phyloP scores from a whole-genome alignment of 2,113 vertebrate genomes.

The Kryptolebias marmoratus region DNA sequence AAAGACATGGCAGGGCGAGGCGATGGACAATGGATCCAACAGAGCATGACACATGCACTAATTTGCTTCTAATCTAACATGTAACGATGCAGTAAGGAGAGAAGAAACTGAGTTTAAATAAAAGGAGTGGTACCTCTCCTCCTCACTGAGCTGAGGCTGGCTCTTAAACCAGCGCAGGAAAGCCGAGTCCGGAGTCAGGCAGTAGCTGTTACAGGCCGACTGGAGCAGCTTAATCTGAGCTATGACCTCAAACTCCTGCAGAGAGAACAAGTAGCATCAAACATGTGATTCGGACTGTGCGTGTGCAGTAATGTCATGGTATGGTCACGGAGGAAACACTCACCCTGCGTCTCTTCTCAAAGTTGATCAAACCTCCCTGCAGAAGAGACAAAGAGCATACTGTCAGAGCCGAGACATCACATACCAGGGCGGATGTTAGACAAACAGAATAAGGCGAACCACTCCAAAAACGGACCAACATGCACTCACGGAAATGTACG shows the following conservation, averaged over 20 bases:
- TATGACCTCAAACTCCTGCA: slow-evolving; percentile 95
- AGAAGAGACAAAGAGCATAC: slow-evolving; percentile 56
- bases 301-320: not conserved
- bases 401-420: slow-evolving; percentile 53
- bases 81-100: slow-evolving; percentile 9
- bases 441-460: slow-evolving; percentile 53
- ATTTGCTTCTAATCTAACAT: slow-evolving; percentile 39
- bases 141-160: slow-evolving; percentile 86
- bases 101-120: not conserved
- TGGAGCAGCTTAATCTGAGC: slow-evolving; percentile 95
- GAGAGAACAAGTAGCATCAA: not conserved
- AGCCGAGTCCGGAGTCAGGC: slow-evolving; percentile 82
- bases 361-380: slow-evolving; percentile 94
- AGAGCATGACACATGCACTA: slow-evolving; percentile 40
- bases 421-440: slow-evolving; percentile 42
- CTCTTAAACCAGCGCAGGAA: slow-evolving; percentile 92
- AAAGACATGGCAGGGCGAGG: slow-evolving; percentile 24
- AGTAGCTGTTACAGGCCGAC: slow-evolving; percentile 94
- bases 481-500: slow-evolving; percentile 48
- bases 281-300: not conserved
- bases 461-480: slow-evolving; percentile 34
- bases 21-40: slow-evolving; percentile 51
- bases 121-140: slow-evolving; percentile 86
- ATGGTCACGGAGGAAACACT: slow-evolving; percentile 56
- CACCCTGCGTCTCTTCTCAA: slow-evolving; percentile 94